A percentile compares a stretch with the other conserved stretches of the same genome.
These are phyloP conservation scores for Gnathonemus echidnorhynchus DNA, from an alignment of 2,113 vertebrate species.

Conservation along the genomic window DNA sequence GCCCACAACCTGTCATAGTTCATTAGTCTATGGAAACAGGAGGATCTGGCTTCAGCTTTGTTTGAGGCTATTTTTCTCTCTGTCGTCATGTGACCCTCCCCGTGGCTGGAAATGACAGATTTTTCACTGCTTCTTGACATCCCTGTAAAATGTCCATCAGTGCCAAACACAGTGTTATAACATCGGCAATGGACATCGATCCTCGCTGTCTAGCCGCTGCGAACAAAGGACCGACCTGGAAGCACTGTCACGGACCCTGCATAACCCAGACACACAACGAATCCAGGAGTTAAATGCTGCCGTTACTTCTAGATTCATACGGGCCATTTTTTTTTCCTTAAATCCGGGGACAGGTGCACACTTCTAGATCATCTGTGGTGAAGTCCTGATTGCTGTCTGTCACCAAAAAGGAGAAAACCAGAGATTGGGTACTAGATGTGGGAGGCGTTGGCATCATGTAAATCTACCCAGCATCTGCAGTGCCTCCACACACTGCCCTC, in stretches of 20 bases:
- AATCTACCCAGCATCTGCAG: neutral
- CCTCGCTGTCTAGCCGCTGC: slow-evolving; percentile 41
- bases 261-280: neutral
- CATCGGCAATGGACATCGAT: slow-evolving; percentile 34
- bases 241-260: neutral
- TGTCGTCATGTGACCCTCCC: slow-evolving; percentile 10
- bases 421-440: neutral
- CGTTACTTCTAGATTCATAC: neutral
- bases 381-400: neutral
- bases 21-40: slow-evolving; percentile 41
- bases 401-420: neutral
- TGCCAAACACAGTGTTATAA: slow-evolving; percentile 36
- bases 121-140: slow-evolving; percentile 23
- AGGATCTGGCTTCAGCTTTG: slow-evolving; percentile 27
- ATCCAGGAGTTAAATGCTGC: neutral
- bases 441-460: neutral
- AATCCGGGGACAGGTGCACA: neutral
- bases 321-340: neutral
- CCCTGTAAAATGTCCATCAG: slow-evolving; percentile 34
- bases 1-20: slow-evolving; percentile 36
- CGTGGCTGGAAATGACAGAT: slow-evolving; percentile 2
- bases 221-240: slow-evolving; percentile 34
- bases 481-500: neutral
- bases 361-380: neutral
- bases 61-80: slow-evolving; percentile 11